Percentiles rank a stretch among this genome's conserved stretches.
phyloP scores from a whole-genome alignment of 2,113 vertebrate genomes.

The Anarrhichthys ocellatus region DNA sequence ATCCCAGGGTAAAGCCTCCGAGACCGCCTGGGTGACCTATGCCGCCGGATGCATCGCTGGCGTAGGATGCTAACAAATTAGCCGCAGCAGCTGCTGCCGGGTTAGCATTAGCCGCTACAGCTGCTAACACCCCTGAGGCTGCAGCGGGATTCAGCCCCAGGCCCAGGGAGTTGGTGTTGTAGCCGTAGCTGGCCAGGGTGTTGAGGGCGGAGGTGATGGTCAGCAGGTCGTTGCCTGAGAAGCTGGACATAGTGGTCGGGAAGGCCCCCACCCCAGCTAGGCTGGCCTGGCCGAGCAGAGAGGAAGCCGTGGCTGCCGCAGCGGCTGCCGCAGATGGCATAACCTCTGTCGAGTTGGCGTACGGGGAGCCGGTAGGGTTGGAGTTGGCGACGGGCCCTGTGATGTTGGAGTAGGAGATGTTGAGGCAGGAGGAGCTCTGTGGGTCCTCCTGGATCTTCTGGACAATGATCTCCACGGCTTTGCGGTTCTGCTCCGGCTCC shows the following conservation, averaged over 20 bases:
- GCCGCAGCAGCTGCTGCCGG: slow-evolving; percentile 91
- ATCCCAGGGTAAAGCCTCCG: slow-evolving; percentile 89
- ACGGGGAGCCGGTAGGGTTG: slow-evolving; percentile 95
- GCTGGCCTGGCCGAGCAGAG: slow-evolving; percentile 89
- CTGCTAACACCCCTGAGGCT: slow-evolving; percentile 90
- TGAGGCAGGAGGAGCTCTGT: slow-evolving; percentile 95
- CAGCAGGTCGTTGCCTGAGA: slow-evolving; percentile 93
- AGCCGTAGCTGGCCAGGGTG: slow-evolving; percentile 94
- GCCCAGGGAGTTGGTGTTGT: slow-evolving; percentile 94
- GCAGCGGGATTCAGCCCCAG: slow-evolving; percentile 92
- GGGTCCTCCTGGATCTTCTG: slow-evolving; percentile 97
- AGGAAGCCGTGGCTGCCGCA: slow-evolving; percentile 86
- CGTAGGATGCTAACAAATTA: slow-evolving; percentile 92
- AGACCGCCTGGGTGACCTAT: slow-evolving; percentile 82
- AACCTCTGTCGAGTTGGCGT: slow-evolving; percentile 92
- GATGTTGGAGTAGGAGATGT: slow-evolving; percentile 96
- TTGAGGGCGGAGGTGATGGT: slow-evolving; percentile 95
- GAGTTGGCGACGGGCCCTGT: slow-evolving; percentile 95
- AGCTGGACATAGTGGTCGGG: slow-evolving; percentile 89
- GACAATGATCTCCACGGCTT: slow-evolving; percentile 93
- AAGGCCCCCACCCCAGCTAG: slow-evolving; percentile 89
- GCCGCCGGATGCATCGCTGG: slow-evolving; percentile 87
- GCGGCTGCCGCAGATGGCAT: slow-evolving; percentile 87
- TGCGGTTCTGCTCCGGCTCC: slow-evolving; percentile 92
- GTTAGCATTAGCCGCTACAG: slow-evolving; percentile 91